Conservation (phyloP, 2,888 invertebrate species). For the Sminthurides aquaticus region DNA sequence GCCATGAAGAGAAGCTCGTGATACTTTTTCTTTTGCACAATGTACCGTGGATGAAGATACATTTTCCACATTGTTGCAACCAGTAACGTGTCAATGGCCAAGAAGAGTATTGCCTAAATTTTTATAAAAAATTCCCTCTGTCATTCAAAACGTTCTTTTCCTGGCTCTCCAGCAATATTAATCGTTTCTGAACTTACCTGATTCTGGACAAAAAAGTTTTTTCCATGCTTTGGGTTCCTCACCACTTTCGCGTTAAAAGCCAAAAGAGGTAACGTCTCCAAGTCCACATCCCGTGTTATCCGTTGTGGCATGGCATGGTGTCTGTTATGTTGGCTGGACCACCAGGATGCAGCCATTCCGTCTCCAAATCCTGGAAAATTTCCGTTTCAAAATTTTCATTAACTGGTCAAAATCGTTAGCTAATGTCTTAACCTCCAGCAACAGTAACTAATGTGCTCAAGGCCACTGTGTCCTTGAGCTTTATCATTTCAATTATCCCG, state of each 20-base stretch:
- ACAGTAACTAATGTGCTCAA: too few relatives aligned
- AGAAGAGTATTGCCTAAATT: constrained; percentile 30
- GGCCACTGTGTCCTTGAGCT: too few relatives aligned
- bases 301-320: constrained; percentile 43
- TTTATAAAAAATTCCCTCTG: too few relatives aligned
- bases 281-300: constrained; percentile 38
- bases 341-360: constrained; percentile 36
- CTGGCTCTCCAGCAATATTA: background rate
- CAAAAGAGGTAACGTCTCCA: constrained; percentile 39
- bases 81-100: constrained; percentile 37
- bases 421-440: too few relatives aligned
- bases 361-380: constrained; percentile 33
- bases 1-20: constrained; percentile 38
- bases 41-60: constrained; percentile 39
- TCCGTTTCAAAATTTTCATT: background rate
- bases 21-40: constrained; percentile 28
- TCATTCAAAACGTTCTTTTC: background rate
- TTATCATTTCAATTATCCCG: too few relatives aligned
- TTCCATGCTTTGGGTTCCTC: constrained; percentile 33
- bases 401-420: background rate
- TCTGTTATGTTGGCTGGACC: constrained; percentile 37
- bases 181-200: constrained; percentile 29
- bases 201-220: constrained; percentile 37
- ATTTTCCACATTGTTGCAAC: constrained; percentile 40
- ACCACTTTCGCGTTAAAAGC: constrained; percentile 40